Conservation (phyloP, 2,113 vertebrate species). For the Neogale vison region DNA sequence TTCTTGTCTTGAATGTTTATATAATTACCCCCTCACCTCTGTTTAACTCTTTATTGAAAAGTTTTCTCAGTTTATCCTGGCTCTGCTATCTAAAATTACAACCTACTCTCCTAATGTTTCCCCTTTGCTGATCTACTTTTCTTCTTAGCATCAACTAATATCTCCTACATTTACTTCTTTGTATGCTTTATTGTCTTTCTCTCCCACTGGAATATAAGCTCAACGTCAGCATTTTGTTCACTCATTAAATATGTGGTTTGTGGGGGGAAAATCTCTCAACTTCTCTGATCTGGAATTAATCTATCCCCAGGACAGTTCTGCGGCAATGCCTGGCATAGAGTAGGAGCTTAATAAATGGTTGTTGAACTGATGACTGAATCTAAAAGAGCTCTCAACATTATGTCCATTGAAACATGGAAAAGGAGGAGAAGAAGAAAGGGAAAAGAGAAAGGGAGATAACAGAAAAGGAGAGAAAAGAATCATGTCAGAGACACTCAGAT, state of each 20-base stretch:
- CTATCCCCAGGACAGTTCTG: not conserved
- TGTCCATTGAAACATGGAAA: not conserved
- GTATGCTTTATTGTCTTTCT: not conserved
- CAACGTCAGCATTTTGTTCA: not conserved
- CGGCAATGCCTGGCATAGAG: not conserved
- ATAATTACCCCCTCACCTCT: not conserved
- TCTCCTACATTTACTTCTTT: not conserved
- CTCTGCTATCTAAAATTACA: not conserved
- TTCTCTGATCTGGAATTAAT: not conserved
- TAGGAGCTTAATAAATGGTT: not conserved
- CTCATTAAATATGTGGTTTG: not conserved
- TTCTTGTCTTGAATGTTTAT: not conserved
- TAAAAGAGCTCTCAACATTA: constrained; percentile 18
- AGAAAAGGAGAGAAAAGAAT: not conserved
- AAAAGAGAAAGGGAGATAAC: not conserved
- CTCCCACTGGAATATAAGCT: not conserved
- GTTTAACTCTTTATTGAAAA: constrained; percentile 37
- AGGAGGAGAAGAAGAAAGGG: not conserved
- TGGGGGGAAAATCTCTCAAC: not conserved
- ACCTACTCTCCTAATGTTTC: not conserved
- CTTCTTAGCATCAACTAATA: not conserved
- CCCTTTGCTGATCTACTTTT: not conserved
- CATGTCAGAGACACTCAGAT: not conserved
- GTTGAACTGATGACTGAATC: not conserved
- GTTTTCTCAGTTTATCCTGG: not conserved